A percentile compares a stretch with the other conserved stretches of the same genome.
phyloP scores from a whole-genome alignment of 2,113 vertebrate genomes.

The Chaetops frenatus region DNA sequence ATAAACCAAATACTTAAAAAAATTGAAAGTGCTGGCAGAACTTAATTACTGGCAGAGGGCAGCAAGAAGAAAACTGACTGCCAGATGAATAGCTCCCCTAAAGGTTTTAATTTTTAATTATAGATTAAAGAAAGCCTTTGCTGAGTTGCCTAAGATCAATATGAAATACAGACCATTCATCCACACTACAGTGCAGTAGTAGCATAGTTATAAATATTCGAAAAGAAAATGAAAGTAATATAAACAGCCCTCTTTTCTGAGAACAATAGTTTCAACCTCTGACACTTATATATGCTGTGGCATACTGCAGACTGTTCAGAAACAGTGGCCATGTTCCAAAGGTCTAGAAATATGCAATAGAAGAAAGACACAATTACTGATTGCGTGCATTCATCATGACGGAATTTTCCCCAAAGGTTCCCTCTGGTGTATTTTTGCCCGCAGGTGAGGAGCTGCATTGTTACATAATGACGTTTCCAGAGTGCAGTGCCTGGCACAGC shows the following conservation, averaged over 20 bases:
- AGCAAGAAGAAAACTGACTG: slow-evolving; percentile 13
- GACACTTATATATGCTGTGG: background rate
- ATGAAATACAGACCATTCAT: slow-evolving; percentile 37
- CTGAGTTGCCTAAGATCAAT: slow-evolving; percentile 35
- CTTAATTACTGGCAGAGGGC: slow-evolving; percentile 34
- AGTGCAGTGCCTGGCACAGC: background rate
- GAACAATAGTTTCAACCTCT: background rate
- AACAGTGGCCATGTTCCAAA: background rate
- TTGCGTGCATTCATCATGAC: background rate
- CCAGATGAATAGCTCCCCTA: slow-evolving; percentile 43
- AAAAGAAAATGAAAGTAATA: slow-evolving; percentile 2
- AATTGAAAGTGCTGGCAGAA: background rate
- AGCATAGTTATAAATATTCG: slow-evolving; percentile 32
- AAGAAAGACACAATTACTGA: background rate
- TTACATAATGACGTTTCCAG: background rate
- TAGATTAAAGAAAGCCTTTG: slow-evolving; percentile 41
- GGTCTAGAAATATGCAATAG: background rate
- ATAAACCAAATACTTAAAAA: background rate
- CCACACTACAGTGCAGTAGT: background rate
- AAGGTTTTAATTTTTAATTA: slow-evolving; percentile 64
- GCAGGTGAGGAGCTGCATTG: background rate
- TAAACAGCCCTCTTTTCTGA: background rate
- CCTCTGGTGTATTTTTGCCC: background rate
- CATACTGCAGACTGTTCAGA: background rate
- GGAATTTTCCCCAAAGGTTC: background rate